Conservation (phyloP, 2,888 invertebrate species). For the Agrochola macilenta region DNA sequence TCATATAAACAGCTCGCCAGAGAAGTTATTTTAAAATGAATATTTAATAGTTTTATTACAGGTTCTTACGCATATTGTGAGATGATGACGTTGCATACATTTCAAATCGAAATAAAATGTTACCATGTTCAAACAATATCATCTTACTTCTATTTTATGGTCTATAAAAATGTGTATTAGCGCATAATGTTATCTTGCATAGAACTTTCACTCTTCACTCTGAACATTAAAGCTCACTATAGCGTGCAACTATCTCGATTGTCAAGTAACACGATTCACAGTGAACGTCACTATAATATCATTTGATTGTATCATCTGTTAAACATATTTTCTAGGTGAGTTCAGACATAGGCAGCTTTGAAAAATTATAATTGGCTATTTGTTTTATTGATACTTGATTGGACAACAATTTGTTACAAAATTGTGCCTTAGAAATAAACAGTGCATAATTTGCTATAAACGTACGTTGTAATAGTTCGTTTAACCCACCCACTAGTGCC, state of each 20-base stretch:
- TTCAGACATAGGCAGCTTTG: constrained; percentile 40
- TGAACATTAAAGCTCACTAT: constrained; percentile 38
- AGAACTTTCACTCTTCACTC: constrained; percentile 54
- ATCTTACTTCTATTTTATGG: constrained; percentile 45
- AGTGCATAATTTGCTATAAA: background rate
- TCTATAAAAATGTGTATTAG: constrained; percentile 48
- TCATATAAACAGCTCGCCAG: background rate
- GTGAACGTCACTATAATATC: constrained; percentile 11
- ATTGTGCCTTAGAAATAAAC: background rate
- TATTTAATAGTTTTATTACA: constrained; percentile 61
- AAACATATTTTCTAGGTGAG: constrained; percentile 14
- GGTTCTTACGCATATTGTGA: constrained; percentile 50
- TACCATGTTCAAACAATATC: constrained; percentile 35
- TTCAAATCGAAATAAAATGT: constrained; percentile 37
- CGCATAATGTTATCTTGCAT: constrained; percentile 49
- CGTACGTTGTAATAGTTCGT: background rate
- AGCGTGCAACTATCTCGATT: constrained; percentile 23
- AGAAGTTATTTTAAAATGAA: constrained; percentile 43
- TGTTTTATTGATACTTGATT: background rate
- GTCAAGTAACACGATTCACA: constrained; percentile 29
- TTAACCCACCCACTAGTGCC: background rate
- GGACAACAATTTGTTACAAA: background rate
- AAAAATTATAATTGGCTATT: background rate
- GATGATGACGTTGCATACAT: constrained; percentile 48
- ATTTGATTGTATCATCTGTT: constrained; percentile 46